Conservation (phyloP, 2,888 invertebrate genomes). For the Stictocephala bisonia region DNA sequence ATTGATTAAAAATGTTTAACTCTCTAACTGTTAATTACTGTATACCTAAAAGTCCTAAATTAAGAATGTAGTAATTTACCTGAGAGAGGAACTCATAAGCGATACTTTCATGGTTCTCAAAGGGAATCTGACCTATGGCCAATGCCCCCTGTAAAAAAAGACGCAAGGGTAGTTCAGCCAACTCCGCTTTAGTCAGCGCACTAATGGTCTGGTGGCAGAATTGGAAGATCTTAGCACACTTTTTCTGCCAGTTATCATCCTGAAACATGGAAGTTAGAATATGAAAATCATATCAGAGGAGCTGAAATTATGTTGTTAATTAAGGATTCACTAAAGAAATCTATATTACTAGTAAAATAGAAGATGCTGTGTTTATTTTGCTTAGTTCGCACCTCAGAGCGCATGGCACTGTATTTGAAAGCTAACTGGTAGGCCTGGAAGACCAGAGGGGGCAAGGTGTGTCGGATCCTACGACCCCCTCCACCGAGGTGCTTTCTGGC, state of each 20-base stretch:
- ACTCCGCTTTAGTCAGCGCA: conserved; percentile 93
- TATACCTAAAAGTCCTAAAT: too few relatives aligned
- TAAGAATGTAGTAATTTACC: conserved; percentile 64
- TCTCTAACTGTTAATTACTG: too few relatives aligned
- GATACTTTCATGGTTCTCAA: conserved; percentile 95
- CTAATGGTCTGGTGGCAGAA: conserved; percentile 97
- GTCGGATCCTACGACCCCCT: conserved; percentile 91
- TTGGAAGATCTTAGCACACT: conserved; percentile 97
- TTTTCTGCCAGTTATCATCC: conserved; percentile 99
- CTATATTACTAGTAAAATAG: too few relatives aligned
- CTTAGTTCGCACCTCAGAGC: conserved; percentile 78
- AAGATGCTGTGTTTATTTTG: too few relatives aligned
- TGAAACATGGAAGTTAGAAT: conserved; percentile 62
- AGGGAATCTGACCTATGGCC: conserved; percentile 90
- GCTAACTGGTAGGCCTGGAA: conserved; percentile 94
- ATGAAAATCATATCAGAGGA: too few relatives aligned
- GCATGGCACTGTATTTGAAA: conserved; percentile 80
- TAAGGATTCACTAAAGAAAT: too few relatives aligned
- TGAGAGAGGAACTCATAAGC: conserved; percentile 98
- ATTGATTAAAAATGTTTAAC: too few relatives aligned
- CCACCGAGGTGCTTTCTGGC: conserved; percentile 89
- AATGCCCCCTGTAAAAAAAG: conserved; percentile 96
- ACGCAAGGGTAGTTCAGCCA: conserved; percentile 92
- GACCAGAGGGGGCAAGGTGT: conserved; percentile 92
- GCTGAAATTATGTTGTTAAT: too few relatives aligned